Evolutionary conservation across 2,797 vertebrate species (phyloP).

Genomic region (Channa striata): DNA sequence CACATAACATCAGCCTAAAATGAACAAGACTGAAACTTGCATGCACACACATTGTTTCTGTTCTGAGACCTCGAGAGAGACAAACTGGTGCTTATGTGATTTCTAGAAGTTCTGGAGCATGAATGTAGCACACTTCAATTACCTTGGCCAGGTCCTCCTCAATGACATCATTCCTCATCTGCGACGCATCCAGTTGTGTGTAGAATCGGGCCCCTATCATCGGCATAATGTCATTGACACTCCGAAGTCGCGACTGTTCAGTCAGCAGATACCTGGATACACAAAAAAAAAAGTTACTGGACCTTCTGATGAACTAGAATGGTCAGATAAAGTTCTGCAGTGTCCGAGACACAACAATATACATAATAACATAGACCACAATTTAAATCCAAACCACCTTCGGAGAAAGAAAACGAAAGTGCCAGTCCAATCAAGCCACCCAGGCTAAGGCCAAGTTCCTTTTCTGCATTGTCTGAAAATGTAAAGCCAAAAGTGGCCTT

Average conservation of each 20-base stretch:
- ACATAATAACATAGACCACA: too few species aligned
- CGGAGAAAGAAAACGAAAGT: too few species aligned
- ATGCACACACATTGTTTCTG: background rate
- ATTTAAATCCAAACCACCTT: too few species aligned
- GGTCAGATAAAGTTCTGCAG: background rate
- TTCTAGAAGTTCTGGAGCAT: background rate
- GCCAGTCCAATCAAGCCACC: too few species aligned
- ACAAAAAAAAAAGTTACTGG: slow-evolving; percentile 14
- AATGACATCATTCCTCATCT: slow-evolving; percentile 99
- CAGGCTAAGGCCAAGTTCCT: too few species aligned
- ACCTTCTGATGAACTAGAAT: background rate
- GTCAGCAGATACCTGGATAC: slow-evolving; percentile 93
- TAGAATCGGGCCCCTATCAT: slow-evolving; percentile 99
- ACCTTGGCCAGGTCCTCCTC: slow-evolving; percentile 99
- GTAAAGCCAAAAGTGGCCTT: too few species aligned
- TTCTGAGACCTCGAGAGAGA: background rate
- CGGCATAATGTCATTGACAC: slow-evolving; percentile 99
- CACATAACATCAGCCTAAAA: background rate
- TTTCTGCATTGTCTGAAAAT: too few species aligned
- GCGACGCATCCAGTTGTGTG: slow-evolving; percentile 97
- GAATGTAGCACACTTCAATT: slow-evolving; percentile 18
- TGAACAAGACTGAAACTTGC: background rate
- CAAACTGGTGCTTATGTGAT: background rate
- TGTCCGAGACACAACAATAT: background rate
- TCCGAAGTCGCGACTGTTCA: slow-evolving; percentile 97